Percentiles rank a stretch among this genome's conserved stretches.
Conservation (phyloP, 2,113 vertebrate genomes). For the Stigmatopora nigra region DNA sequence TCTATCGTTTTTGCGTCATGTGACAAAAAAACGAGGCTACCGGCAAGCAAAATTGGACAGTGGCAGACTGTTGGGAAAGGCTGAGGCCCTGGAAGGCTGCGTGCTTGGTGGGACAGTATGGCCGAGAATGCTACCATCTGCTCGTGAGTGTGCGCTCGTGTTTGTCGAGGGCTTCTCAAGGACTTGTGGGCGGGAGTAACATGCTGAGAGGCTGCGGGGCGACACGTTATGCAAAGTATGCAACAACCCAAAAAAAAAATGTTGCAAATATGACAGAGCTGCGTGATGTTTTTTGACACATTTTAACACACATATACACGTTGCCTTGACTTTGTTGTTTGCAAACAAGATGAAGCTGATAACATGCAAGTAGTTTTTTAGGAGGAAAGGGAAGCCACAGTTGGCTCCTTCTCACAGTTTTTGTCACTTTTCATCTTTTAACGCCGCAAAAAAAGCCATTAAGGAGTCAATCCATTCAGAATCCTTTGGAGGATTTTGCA, state of each 20-base stretch:
- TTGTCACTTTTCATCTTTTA: neutral
- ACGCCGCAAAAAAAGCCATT: neutral
- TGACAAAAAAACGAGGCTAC: neutral
- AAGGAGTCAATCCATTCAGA: neutral
- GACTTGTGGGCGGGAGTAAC: neutral
- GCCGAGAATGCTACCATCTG: conserved; percentile 7
- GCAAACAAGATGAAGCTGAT: neutral
- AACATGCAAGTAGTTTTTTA: neutral
- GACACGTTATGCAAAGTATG: conserved; percentile 6
- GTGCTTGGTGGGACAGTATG: conserved; percentile 10
- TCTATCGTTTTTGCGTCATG: neutral
- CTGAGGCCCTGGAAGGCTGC: conserved; percentile 1
- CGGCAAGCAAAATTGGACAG: neutral
- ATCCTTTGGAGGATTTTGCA: neutral
- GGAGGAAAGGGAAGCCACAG: neutral
- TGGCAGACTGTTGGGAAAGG: conserved; percentile 4
- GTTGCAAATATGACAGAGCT: neutral
- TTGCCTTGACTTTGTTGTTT: neutral
- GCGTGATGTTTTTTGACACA: conserved; percentile 2
- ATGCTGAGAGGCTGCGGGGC: conserved; percentile 1
- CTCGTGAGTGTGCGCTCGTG: neutral
- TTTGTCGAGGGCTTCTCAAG: conserved; percentile 3
- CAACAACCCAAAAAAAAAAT: neutral
- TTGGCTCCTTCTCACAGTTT: neutral
- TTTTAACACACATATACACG: conserved; percentile 10